These are phyloP conservation scores for Cyphomyrus discorhynchus DNA, from an alignment of 2,113 vertebrate species.

Conservation along the genomic window DNA sequence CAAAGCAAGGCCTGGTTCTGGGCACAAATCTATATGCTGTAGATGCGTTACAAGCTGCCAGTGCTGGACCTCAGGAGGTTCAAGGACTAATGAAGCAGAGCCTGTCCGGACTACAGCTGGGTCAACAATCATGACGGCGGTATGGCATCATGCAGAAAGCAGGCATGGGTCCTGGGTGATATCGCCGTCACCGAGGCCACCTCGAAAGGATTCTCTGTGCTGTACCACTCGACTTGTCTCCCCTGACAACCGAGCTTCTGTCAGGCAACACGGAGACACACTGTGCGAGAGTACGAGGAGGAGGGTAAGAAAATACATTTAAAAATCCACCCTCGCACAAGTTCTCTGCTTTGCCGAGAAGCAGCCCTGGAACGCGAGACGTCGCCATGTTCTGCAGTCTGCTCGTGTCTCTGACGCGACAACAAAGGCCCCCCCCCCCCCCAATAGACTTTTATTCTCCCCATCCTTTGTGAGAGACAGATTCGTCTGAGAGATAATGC, in stretches of 20 bases:
- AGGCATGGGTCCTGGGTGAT: neutral
- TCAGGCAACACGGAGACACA: neutral
- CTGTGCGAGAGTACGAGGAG: neutral
- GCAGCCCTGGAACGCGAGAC: neutral
- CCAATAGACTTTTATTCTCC: constrained; percentile 41
- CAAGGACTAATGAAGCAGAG: neutral
- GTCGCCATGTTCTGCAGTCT: neutral
- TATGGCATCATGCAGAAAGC: neutral
- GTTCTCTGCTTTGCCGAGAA: neutral
- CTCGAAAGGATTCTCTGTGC: neutral
- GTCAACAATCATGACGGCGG: neutral
- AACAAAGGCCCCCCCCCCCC: neutral
- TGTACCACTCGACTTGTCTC: neutral
- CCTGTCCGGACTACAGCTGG: neutral
- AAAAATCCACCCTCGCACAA: neutral
- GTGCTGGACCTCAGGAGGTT: neutral
- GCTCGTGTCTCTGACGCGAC: neutral
- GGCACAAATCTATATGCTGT: neutral
- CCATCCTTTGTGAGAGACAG: constrained; percentile 57
- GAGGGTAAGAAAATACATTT: neutral
- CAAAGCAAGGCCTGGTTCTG: neutral
- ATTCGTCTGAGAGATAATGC: constrained; percentile 33
- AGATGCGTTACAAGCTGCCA: neutral
- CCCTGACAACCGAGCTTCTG: constrained; percentile 3
- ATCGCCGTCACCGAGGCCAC: neutral